phyloP scores from a whole-genome alignment of 2,888 invertebrate genomes.

The Andrena flavipes region DNA sequence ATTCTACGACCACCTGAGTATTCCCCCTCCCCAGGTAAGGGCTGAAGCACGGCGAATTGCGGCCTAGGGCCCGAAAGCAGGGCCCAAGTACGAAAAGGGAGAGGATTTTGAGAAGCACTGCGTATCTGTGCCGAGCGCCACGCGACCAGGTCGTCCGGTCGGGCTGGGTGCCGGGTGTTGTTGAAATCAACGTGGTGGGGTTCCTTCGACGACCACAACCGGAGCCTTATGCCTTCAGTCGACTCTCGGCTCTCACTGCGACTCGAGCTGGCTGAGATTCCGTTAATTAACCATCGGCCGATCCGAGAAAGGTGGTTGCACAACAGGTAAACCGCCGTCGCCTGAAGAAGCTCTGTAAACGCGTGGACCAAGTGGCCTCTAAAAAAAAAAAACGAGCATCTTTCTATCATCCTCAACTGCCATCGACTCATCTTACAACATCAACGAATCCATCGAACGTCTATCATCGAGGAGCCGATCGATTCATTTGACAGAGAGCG shows the following conservation, averaged over 20 bases:
- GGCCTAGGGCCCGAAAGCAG: background rate
- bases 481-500: background rate
- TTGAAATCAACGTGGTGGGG: constrained; percentile 83
- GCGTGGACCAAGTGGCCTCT: constrained; percentile 1
- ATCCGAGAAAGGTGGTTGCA: constrained; percentile 45
- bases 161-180: constrained; percentile 81
- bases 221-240: constrained; percentile 81
- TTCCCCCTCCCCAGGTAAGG: background rate
- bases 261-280: constrained; percentile 79
- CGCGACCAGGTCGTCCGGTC: constrained; percentile 83
- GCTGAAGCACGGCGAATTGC: background rate
- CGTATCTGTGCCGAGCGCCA: constrained; percentile 81
- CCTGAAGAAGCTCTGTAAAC: background rate
- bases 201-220: constrained; percentile 81
- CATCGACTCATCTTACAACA: background rate
- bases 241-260: constrained; percentile 83
- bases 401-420: background rate
- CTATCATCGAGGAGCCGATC: background rate
- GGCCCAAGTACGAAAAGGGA: constrained; percentile 35
- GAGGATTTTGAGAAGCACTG: constrained; percentile 82
- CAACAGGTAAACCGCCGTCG: constrained; percentile 50
- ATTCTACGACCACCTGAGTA: background rate
- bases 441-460: too few species aligned
- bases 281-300: constrained; percentile 73
- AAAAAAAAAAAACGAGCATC: background rate